Evolutionary conservation across 2,113 vertebrate species (phyloP), one percentile per base, ranked within the genome.

Genomic region (Fukomys damarensis): DNA sequence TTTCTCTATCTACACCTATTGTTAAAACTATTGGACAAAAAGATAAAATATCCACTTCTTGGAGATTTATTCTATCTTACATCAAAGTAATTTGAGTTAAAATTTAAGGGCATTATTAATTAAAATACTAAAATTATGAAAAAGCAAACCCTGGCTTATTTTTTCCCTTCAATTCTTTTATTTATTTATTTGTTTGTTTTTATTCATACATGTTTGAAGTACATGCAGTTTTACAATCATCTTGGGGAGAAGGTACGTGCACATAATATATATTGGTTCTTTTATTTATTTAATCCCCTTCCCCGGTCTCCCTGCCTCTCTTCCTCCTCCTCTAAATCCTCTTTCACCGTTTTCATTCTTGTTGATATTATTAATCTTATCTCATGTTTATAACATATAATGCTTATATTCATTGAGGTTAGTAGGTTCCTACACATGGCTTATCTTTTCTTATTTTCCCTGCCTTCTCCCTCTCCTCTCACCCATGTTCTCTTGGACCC

Each of bases 41-140:
- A 84, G 35, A 86, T 56, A 46, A 66, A 86, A 61, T 68, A 79
- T n/a, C 7, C 14, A 49, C 79, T 84, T 46, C 38, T 20, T 86
- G 38, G 30, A 58, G 56, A 83, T 84, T 89, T 96, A 17, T 81
- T 95, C 86, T 82, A 80, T 70, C 8, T 94, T 72, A 94, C 22
- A 65, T 56, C 41, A 79, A 91, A 89, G 56, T 80, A 52, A 93
- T 89, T 85, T 93, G 12, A 89, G 24, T 93, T 43, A 30, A 90
- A 94, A 54, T 22, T 46, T 68, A 46, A n/a, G 28, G 7, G 17
- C 32, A 65, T n/a, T 63, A 68, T 83, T 70, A 38, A 88, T 80
- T 82, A 81, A 97, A 38, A 5, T 9, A 89, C 16, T 79, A 13
- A 91, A 85, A 94, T 59, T 90, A 59, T 91, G 12, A 91, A 61